Conservation (phyloP, 2,113 vertebrate genomes). For the Butorides virescens region DNA sequence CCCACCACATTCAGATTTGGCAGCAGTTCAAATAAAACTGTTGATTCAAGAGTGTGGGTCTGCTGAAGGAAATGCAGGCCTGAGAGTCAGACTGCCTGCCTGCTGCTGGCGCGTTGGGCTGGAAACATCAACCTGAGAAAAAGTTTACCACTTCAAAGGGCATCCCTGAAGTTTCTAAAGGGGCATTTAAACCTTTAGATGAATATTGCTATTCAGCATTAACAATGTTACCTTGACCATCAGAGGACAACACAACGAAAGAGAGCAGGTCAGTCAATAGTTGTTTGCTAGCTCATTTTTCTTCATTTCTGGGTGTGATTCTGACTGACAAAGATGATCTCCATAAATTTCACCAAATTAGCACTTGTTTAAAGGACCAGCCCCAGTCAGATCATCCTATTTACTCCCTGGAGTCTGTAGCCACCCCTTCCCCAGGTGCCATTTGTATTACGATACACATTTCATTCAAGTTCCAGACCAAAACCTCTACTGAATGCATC, state of each 20-base stretch:
- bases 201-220: neutral
- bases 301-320: neutral
- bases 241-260: neutral
- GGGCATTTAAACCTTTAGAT: neutral
- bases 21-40: neutral
- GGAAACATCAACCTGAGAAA: neutral
- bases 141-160: neutral
- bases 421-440: neutral
- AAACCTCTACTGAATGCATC: neutral
- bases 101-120: neutral
- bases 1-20: neutral
- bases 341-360: neutral
- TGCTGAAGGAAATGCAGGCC: neutral
- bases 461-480: neutral
- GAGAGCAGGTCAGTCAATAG: neutral
- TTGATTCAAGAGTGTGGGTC: neutral
- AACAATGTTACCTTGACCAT: neutral
- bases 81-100: neutral
- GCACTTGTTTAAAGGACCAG: neutral
- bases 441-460: neutral
- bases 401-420: neutral
- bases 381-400: neutral
- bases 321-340: neutral
- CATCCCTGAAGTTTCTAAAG: neutral
- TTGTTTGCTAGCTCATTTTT: neutral